Conservation (phyloP, 1,140 invertebrate species). For the Dreissena polymorpha region DNA sequence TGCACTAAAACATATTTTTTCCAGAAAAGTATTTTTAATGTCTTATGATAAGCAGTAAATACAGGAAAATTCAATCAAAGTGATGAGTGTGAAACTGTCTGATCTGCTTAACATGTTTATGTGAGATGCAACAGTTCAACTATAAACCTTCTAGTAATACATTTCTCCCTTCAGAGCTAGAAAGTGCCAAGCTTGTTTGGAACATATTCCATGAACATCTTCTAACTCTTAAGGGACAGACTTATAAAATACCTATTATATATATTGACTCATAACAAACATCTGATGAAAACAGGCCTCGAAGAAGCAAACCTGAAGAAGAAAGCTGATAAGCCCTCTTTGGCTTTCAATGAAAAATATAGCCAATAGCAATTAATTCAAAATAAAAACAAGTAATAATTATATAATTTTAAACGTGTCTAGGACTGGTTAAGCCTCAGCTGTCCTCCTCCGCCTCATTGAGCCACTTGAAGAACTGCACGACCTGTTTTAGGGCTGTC, state of each 20-base stretch:
- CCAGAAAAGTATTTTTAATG: too few relatives aligned
- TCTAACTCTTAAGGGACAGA: too few relatives aligned
- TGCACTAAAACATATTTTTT: too few relatives aligned
- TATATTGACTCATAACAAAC: neutral
- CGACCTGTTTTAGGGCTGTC: conserved; percentile 82
- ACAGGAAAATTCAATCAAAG: too few relatives aligned
- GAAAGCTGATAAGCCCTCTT: neutral
- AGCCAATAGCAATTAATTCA: neutral
- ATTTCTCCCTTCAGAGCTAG: too few relatives aligned
- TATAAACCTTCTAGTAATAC: too few relatives aligned
- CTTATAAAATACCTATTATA: neutral
- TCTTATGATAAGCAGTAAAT: too few relatives aligned
- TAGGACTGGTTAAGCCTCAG: conserved; percentile 55
- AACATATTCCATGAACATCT: too few relatives aligned
- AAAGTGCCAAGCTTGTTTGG: too few relatives aligned
- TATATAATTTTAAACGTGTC: neutral
- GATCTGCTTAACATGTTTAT: too few relatives aligned
- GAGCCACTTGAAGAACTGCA: conserved; percentile 83
- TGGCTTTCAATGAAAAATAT: neutral
- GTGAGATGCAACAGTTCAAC: too few relatives aligned
- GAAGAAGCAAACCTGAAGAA: neutral
- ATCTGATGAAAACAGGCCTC: neutral
- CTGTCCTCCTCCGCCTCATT: conserved; percentile 80
- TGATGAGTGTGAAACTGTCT: too few relatives aligned
- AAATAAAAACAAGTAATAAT: neutral